Base-by-base conservation (phyloP, 1,140 invertebrate species). In the Metaphire vulgaris region DNA sequence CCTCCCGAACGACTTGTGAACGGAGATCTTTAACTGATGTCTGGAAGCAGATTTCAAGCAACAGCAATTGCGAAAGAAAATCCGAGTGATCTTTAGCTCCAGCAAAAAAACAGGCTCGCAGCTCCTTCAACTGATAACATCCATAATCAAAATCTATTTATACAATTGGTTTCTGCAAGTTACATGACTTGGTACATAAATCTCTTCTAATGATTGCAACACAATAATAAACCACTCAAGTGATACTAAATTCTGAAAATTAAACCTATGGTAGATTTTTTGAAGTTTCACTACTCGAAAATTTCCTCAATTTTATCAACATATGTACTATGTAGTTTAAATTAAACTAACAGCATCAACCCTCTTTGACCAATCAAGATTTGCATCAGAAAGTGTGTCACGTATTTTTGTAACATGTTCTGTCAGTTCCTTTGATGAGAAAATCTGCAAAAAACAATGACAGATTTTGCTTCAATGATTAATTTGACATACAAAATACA, bases 291-390 rank as follows among this genome's bases (percentile, higher is more conserved):
- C n/a, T n/a, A n/a, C n/a, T n/a, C n/a, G n/a, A n/a, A n/a, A n/a
- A n/a, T n/a, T n/a, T n/a, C n/a, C n/a, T n/a, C n/a, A n/a, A n/a
- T n/a, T n/a, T n/a, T n/a, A n/a, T n/a, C n/a, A n/a, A n/a, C n/a
- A n/a, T n/a, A n/a, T n/a, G n/a, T n/a, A n/a, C n/a, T n/a, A n/a
- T n/a, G n/a, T n/a, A n/a, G n/a, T n/a, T n/a, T n/a, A n/a, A n/a
- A n/a, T n/a, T n/a, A n/a, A 21, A 88, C 91, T 88, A 86, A 94
- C 92, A 80, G 91, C 90, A 80, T 97, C 94, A 34, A 93, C 90
- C 77, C 95, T 88, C 85, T 95, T 95, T 85, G 95, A 94, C 96
- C 96, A 98, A 80, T 96, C 93, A 82, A 92, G 91, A 81, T 89
- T 92, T 28, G 91, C 88, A 85, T 96, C 92, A n/a, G 90, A 90